Percentiles rank a stretch among this genome's conserved stretches.
Conservation (phyloP, 2,888 invertebrate genomes). For the Tribolium freemani region DNA sequence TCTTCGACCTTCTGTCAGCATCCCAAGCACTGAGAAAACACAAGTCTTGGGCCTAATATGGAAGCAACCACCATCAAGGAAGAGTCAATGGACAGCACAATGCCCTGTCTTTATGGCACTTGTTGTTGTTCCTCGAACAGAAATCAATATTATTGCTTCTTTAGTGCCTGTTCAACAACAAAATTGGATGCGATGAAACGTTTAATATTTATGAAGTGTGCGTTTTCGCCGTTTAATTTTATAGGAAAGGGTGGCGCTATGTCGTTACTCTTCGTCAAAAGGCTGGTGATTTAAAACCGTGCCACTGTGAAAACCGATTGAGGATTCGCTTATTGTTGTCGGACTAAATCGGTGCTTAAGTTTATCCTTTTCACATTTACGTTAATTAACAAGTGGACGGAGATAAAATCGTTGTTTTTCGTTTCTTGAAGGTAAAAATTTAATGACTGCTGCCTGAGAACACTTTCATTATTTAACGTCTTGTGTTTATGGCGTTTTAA, state of each 20-base stretch:
- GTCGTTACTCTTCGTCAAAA: neutral
- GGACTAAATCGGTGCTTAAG: too few relatives aligned
- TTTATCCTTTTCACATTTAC: neutral
- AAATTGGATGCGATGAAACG: constrained; percentile 19
- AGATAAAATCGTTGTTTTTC: constrained; percentile 13
- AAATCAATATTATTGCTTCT: constrained; percentile 35
- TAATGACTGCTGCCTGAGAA: constrained; percentile 13
- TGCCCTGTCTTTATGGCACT: constrained; percentile 35
- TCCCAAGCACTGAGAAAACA: constrained; percentile 51
- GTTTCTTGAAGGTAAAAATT: constrained; percentile 17
- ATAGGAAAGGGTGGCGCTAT: constrained; percentile 13
- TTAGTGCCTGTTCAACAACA: constrained; percentile 21
- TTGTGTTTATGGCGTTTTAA: constrained; percentile 27
- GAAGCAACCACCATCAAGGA: constrained; percentile 46
- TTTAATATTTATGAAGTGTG: constrained; percentile 21
- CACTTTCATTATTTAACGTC: constrained; percentile 15
- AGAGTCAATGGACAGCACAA: constrained; percentile 36
- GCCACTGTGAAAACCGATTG: neutral
- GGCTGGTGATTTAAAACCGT: neutral
- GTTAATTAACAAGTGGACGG: neutral
- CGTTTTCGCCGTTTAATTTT: constrained; percentile 5
- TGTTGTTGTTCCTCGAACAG: constrained; percentile 22
- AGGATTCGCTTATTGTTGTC: neutral
- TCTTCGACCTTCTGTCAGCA: constrained; percentile 57
- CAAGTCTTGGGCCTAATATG: constrained; percentile 53